phyloP scores from a whole-genome alignment of 2,797 vertebrate species.

The Anguilla megastoma region DNA sequence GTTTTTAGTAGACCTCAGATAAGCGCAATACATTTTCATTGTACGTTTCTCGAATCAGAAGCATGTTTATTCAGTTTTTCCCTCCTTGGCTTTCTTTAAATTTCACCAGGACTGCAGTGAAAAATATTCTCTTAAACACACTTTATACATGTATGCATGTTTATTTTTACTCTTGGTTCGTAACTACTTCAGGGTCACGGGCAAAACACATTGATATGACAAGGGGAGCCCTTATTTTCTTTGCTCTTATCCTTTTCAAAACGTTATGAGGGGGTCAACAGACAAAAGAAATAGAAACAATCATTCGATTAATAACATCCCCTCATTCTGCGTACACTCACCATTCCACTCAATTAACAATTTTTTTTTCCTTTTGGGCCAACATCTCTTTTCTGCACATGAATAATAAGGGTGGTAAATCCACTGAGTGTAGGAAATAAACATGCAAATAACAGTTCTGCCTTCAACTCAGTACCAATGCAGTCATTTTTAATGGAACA shows the following conservation, averaged over 20 bases:
- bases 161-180: not conserved
- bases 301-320: not conserved
- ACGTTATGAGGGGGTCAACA: conserved; percentile 22
- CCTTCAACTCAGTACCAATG: not conserved
- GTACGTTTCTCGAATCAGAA: conserved; percentile 35
- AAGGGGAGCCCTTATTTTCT: not conserved
- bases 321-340: not conserved
- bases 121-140: no score
- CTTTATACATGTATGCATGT: no score
- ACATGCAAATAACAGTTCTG: not conserved
- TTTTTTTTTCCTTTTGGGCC: not conserved
- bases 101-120: not conserved
- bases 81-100: not conserved
- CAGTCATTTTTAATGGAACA: conserved; percentile 28
- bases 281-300: not conserved
- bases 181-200: not conserved
- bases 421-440: not conserved
- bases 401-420: not conserved
- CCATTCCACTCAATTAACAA: not conserved
- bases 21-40: not conserved
- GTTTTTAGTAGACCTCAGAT: conserved; percentile 11
- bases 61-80: not conserved
- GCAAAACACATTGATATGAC: not conserved
- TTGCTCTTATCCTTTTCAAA: not conserved
- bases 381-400: not conserved